A percentile compares a stretch with the other conserved stretches of the same genome.
Conservation (phyloP, 1,140 invertebrate genomes). For the Panagrolaimus sp. region DNA sequence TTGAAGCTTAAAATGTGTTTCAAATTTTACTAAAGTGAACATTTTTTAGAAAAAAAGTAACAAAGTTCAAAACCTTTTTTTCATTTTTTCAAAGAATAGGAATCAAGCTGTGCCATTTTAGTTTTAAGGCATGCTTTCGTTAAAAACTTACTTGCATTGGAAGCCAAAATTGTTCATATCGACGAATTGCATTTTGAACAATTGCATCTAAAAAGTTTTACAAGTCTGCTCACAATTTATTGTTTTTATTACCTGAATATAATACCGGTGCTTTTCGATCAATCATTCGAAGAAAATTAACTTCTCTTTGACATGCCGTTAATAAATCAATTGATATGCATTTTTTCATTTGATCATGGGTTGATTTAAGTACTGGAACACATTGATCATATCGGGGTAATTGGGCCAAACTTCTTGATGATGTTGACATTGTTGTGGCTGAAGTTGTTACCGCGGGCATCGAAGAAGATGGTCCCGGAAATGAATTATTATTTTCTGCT, state of each 20-base stretch:
- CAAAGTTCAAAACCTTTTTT: constrained; percentile 12
- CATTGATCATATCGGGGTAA: neutral
- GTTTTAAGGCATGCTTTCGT: no score
- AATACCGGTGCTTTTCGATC: constrained; percentile 55
- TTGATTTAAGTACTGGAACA: neutral
- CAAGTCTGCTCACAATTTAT: neutral
- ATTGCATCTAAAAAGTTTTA: constrained; percentile 19
- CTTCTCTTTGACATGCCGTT: constrained; percentile 53
- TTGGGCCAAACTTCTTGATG: neutral
- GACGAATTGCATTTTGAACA: constrained; percentile 60
- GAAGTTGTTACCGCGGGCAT: neutral
- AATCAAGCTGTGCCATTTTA: no score
- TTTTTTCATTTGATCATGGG: constrained; percentile 10
- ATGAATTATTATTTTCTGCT: neutral
- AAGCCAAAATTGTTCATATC: constrained; percentile 63
- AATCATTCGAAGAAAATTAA: constrained; percentile 59
- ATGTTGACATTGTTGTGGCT: neutral
- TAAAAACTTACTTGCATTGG: constrained; percentile 56
- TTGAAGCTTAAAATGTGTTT: neutral
- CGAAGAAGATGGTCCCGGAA: neutral
- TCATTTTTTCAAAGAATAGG: neutral
- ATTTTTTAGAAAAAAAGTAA: neutral
- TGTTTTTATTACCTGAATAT: constrained; percentile 41
- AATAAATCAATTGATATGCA: constrained; percentile 33
- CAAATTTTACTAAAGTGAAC: no score